Evolutionary conservation across 2,888 invertebrate species (phyloP), one percentile per base, ranked within the genome.

Genomic region (Druceiella hillmani): DNA sequence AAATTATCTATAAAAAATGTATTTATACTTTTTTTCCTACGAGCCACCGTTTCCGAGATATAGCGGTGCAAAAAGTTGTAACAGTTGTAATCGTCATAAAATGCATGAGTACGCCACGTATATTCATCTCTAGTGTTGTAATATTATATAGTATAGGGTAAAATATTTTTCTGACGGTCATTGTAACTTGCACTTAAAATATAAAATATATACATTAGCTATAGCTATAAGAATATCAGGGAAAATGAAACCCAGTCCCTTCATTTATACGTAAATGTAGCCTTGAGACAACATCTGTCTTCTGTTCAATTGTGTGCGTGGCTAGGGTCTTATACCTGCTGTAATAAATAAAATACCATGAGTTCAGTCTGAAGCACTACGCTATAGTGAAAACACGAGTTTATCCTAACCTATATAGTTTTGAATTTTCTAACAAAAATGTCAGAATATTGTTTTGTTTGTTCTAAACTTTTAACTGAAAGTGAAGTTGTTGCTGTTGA

Each of bases 401-500:
- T 29, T 13, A 13, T 35, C 24, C 25, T 36, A 36, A 30, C 33
- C 34, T 38, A 43, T 33, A 30, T 24, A 16, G 2, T 26, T 10
- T 13, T 26, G 27, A 11, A 26, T 26, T 26, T 2, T 11, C 6
- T 44, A 20, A 41, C 36, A 40, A 43, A 45, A 42, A 42, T 44
- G 41, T 43, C 47, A 6, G 30, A 47, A 38, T 38, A 41, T 39
- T 53, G 54, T 41, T 55, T 53, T 49, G 52, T 53, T 53, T 54
- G 52, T 44, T 25, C 28, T 50, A 41, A 54, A 46, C 48, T 43
- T 49, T 54, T 54, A 42, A 41, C 46, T 46, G 49, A 49, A 52
- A 42, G 50, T 51, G 49, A 54, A 52, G 29, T 39, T 50, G 52
- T 53, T 48, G 46, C 43, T 49, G 54, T 54, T 49, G 41, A 46